These are phyloP conservation scores for Amiota communis DNA, from an alignment of 2,888 invertebrate genomes.

Conservation along the genomic window DNA sequence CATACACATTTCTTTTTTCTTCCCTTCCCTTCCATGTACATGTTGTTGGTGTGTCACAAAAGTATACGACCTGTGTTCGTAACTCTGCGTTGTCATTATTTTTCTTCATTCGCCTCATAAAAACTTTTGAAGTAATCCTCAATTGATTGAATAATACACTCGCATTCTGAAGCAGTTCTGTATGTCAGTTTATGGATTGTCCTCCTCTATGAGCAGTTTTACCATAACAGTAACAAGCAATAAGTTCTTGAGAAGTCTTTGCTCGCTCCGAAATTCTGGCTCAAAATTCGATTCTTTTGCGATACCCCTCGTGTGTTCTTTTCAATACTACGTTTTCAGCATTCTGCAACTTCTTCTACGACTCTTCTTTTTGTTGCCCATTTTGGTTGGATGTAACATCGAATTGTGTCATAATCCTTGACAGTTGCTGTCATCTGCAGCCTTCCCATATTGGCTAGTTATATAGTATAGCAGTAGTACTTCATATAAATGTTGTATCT, in stretches of 20 bases:
- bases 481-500: constrained; percentile 9
- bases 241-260: too few relatives aligned
- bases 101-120: neutral
- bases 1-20: neutral
- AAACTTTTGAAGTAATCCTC: too few relatives aligned
- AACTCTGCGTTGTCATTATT: neutral
- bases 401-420: constrained; percentile 31
- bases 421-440: constrained; percentile 26
- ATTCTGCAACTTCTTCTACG: neutral
- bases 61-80: neutral
- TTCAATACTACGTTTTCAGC: neutral
- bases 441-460: neutral
- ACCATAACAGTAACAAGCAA: too few relatives aligned
- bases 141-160: too few relatives aligned
- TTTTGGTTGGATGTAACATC: neutral
- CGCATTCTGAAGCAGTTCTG: too few relatives aligned
- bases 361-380: neutral
- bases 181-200: too few relatives aligned
- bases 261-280: too few relatives aligned
- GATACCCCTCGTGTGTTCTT: too few relatives aligned
- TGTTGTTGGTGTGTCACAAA: too few relatives aligned
- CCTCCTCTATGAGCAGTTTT: too few relatives aligned
- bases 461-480: neutral
- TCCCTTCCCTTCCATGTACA: neutral
- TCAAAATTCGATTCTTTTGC: too few relatives aligned